A percentile compares a stretch with the other conserved stretches of the same genome.
Conservation (phyloP, 2,888 invertebrate species). For the Amaurobius ferox region DNA sequence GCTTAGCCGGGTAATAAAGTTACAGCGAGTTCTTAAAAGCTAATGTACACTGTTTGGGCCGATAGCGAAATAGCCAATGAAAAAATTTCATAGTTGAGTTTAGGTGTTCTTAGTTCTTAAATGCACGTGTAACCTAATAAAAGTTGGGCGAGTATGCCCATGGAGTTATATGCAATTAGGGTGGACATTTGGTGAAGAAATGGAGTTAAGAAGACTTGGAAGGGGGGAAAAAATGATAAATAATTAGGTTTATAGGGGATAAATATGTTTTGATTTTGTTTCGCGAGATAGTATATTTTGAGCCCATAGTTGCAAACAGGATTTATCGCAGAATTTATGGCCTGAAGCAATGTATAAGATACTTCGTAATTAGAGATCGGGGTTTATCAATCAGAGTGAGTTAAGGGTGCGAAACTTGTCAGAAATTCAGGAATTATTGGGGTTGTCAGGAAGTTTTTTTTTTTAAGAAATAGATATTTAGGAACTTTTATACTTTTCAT, state of each 20-base stretch:
- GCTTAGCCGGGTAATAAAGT: conserved; percentile 50
- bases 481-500: too few relatives aligned
- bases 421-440: too few relatives aligned
- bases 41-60: conserved; percentile 30
- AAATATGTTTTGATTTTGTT: conserved; percentile 5
- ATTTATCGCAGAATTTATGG: too few relatives aligned
- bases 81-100: neutral
- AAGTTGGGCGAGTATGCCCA: conserved; percentile 33
- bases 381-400: too few relatives aligned
- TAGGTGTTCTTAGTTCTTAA: conserved; percentile 17
- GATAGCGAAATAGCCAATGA: conserved; percentile 10
- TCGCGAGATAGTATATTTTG: too few relatives aligned
- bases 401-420: too few relatives aligned
- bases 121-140: conserved; percentile 36
- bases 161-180: neutral
- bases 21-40: conserved; percentile 59
- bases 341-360: too few relatives aligned
- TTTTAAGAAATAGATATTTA: too few relatives aligned
- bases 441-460: too few relatives aligned
- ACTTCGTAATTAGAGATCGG: too few relatives aligned
- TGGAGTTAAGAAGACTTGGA: neutral
- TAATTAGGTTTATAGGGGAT: neutral
- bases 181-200: conserved; percentile 18
- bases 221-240: neutral
- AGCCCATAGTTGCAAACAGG: too few relatives aligned